Evolutionary conservation across 2,113 vertebrate genomes (phyloP).

Genomic region (Sisor rabdophorus): DNA sequence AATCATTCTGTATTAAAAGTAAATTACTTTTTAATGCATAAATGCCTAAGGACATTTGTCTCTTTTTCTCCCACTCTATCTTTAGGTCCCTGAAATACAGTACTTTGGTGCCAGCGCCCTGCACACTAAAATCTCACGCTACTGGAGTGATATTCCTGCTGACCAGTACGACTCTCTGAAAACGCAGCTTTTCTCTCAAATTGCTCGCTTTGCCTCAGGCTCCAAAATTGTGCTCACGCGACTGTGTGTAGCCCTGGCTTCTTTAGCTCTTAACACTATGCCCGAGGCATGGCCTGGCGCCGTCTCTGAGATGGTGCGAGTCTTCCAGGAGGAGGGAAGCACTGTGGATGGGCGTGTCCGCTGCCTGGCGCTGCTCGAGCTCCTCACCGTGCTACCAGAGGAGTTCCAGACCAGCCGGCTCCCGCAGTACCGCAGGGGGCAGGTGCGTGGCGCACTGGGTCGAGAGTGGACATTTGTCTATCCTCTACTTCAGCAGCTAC

Average conservation of each 20-base stretch:
- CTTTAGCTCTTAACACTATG: slow-evolving; percentile 97
- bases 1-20: not conserved
- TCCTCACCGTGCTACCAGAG: slow-evolving; percentile 94
- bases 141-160: slow-evolving; percentile 94
- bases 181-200: slow-evolving; percentile 94
- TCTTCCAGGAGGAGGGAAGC: slow-evolving; percentile 92
- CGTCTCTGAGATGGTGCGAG: slow-evolving; percentile 92
- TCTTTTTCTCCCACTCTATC: not conserved
- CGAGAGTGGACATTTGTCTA: slow-evolving; percentile 87
- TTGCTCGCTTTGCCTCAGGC: slow-evolving; percentile 88
- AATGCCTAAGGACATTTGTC: not conserved
- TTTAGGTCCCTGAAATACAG: slow-evolving; percentile 93
- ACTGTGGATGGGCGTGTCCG: slow-evolving; percentile 88
- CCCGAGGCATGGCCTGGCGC: slow-evolving; percentile 94
- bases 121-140: slow-evolving; percentile 97
- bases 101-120: slow-evolving; percentile 97
- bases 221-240: slow-evolving; percentile 98
- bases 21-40: not conserved
- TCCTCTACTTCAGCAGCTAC: slow-evolving; percentile 90
- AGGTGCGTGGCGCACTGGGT: slow-evolving; percentile 88
- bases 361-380: slow-evolving; percentile 90
- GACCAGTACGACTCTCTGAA: slow-evolving; percentile 96
- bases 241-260: slow-evolving; percentile 92
- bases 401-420: slow-evolving; percentile 98
- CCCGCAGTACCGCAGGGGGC: slow-evolving; percentile 89